Conservation (phyloP, 1,140 invertebrate genomes). For the Potamilus streckersoni region DNA sequence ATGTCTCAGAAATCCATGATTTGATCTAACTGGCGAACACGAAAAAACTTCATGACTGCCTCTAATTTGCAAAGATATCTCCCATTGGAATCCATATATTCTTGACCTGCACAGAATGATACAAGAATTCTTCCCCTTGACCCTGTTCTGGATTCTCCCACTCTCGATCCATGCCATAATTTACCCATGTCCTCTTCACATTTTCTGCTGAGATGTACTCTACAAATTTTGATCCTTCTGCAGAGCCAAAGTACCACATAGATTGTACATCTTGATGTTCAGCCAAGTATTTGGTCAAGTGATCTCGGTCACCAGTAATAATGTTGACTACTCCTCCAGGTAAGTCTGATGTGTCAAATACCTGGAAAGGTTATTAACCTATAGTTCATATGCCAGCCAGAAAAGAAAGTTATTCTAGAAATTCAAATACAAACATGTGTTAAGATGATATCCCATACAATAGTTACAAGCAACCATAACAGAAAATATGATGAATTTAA, state of each 20-base stretch:
- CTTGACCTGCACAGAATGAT: constrained; percentile 68
- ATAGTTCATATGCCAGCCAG: too few species aligned
- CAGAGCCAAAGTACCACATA: constrained; percentile 68
- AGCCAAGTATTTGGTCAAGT: constrained; percentile 66
- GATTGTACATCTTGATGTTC: constrained; percentile 70
- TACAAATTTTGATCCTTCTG: constrained; percentile 67
- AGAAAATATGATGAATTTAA: too few species aligned
- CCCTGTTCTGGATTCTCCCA: constrained; percentile 61
- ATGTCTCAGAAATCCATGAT: too few species aligned
- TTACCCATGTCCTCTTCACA: constrained; percentile 70
- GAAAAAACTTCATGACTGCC: too few species aligned
- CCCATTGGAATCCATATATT: constrained; percentile 72
- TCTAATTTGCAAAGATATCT: constrained; percentile 71
- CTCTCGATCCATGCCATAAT: constrained; percentile 61
- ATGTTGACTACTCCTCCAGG: constrained; percentile 72
- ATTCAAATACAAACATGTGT: too few species aligned
- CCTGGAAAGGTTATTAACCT: constrained; percentile 47
- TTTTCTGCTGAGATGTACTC: constrained; percentile 65
- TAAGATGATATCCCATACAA: too few species aligned
- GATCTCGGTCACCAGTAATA: constrained; percentile 68
- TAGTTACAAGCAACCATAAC: too few species aligned
- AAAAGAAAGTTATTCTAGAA: too few species aligned
- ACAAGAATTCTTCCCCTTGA: constrained; percentile 68
- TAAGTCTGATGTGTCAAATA: constrained; percentile 71
- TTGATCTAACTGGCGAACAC: too few species aligned